Evolutionary conservation across 2,797 vertebrate genomes (phyloP).

Genomic region (Pipistrellus nathusii): DNA sequence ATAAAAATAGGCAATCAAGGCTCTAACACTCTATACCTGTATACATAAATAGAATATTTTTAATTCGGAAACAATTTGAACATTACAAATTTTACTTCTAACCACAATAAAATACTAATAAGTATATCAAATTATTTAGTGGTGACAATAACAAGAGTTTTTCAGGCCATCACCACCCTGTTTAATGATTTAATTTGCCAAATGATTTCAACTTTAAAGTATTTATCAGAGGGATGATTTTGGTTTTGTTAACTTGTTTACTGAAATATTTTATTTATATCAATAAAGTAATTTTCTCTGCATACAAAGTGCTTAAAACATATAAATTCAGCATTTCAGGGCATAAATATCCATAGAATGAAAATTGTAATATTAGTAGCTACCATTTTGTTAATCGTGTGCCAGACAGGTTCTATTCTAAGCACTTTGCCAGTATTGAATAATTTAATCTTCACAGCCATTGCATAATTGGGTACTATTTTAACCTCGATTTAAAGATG

Average conservation of each 20-base stretch:
- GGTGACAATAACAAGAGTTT: background rate
- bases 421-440: background rate
- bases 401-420: background rate
- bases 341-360: background rate
- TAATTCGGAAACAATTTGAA: background rate
- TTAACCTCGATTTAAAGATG: background rate
- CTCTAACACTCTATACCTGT: background rate
- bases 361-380: background rate
- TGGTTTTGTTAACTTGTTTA: background rate
- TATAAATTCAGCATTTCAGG: slow-evolving; percentile 5
- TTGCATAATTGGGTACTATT: background rate
- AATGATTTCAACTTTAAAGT: background rate
- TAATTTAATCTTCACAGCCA: background rate
- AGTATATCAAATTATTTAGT: background rate
- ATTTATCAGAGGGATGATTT: background rate
- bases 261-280: slow-evolving; percentile 40
- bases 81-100: background rate
- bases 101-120: background rate
- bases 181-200: background rate
- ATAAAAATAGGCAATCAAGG: background rate
- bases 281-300: background rate
- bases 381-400: background rate
- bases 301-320: background rate
- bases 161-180: background rate
- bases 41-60: background rate